Evolutionary conservation across 92 coral and sea anemone species (phyloP).

Genomic region (Parazoanthus swiftii): DNA sequence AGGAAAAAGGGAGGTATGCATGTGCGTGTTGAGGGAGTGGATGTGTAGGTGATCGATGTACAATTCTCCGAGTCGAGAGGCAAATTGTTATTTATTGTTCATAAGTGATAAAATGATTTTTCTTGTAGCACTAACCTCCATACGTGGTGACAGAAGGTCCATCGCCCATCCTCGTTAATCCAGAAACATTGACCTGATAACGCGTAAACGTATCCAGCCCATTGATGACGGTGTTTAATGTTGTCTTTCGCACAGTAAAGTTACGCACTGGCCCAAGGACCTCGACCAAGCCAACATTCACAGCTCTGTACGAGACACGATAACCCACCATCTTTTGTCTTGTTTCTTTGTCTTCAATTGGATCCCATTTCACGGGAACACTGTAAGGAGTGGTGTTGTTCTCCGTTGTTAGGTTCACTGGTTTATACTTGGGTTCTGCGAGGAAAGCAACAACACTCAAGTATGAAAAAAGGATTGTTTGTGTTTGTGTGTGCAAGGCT

Average conservation of each 20-base stretch:
- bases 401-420: constrained; percentile 57
- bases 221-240: constrained; percentile 15
- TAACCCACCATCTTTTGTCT: constrained; percentile 58
- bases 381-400: constrained; percentile 64
- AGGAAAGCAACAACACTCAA: not conserved
- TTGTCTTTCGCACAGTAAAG: constrained; percentile 56
- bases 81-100: not conserved
- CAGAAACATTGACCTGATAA: constrained; percentile 63
- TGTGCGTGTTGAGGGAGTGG: too few relatives aligned
- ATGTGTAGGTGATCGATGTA: too few relatives aligned
- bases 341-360: constrained; percentile 46
- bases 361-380: constrained; percentile 57
- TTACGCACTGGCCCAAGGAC: constrained; percentile 45
- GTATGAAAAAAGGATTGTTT: too few relatives aligned
- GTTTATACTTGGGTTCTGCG: constrained; percentile 58
- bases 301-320: constrained; percentile 55
- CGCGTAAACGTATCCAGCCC: constrained; percentile 50
- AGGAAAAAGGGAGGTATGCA: too few relatives aligned
- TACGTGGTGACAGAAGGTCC: constrained; percentile 57
- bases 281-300: constrained; percentile 59
- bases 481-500: too few relatives aligned
- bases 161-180: constrained; percentile 59
- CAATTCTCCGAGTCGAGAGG: too few relatives aligned
- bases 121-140: constrained; percentile 44
- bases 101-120: not conserved